Evolutionary conservation across 2,113 vertebrate genomes (phyloP).

Genomic region (Phalacrocorax aristotelis): DNA sequence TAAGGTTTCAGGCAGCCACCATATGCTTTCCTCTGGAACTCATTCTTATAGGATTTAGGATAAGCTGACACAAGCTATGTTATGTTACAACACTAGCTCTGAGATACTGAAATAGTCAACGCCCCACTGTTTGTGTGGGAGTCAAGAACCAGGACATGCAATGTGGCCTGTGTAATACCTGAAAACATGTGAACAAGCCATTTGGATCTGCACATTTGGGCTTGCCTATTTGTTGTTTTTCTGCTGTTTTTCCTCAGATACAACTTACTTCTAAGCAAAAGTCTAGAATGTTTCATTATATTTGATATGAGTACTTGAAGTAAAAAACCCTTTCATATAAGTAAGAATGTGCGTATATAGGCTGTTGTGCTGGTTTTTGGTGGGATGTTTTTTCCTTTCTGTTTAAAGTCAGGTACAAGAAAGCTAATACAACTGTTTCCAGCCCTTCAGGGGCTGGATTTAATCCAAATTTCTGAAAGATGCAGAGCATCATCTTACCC

Average conservation of each 20-base stretch:
- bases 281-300: constrained; percentile 12
- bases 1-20: background rate
- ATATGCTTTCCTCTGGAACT: background rate
- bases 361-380: background rate
- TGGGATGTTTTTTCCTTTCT: background rate
- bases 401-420: constrained; percentile 10
- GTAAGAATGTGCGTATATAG: background rate
- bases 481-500: constrained; percentile 22
- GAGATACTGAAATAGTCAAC: background rate
- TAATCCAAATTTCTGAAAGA: constrained; percentile 50
- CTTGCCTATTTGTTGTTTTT: background rate
- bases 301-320: background rate
- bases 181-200: background rate
- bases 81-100: background rate
- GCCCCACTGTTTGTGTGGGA: background rate
- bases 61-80: background rate
- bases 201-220: background rate
- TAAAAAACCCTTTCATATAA: background rate
- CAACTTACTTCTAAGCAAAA: background rate
- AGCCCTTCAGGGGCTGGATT: constrained; percentile 22
- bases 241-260: background rate
- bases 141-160: background rate
- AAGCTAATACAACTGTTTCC: constrained; percentile 4
- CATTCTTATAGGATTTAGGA: background rate
- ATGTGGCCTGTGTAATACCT: background rate